Evolutionary conservation across 2,113 vertebrate genomes (phyloP).

Genomic region (Thunnus thynnus): DNA sequence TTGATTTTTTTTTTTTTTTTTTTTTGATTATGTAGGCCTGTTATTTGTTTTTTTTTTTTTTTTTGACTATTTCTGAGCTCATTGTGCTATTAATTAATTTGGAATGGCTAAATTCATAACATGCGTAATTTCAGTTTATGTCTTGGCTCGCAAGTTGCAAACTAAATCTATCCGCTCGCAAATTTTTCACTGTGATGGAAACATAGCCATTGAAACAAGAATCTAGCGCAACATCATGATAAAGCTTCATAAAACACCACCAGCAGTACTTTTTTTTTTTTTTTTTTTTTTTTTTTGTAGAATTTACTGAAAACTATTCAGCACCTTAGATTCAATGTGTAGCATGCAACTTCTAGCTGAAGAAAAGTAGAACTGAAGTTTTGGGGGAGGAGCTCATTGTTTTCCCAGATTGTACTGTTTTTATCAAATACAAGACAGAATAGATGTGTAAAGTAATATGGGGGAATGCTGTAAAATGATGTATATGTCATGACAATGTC

Average conservation of each 20-base stretch:
- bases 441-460: slow-evolving; percentile 80
- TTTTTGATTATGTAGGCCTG: not conserved
- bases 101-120: slow-evolving; percentile 25
- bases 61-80: slow-evolving; percentile 11
- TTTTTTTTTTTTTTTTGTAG: slow-evolving; percentile 7
- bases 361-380: slow-evolving; percentile 59
- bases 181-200: slow-evolving; percentile 69
- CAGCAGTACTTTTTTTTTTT: slow-evolving; percentile 61
- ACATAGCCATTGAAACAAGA: slow-evolving; percentile 54
- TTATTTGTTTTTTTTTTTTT: not conserved
- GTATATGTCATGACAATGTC: slow-evolving; percentile 83
- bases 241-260: slow-evolving; percentile 42
- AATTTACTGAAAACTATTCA: slow-evolving; percentile 72
- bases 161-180: slow-evolving; percentile 23
- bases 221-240: slow-evolving; percentile 13
- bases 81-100: slow-evolving; percentile 30
- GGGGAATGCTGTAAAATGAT: slow-evolving; percentile 87
- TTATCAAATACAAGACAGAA: slow-evolving; percentile 60
- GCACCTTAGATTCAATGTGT: slow-evolving; percentile 86
- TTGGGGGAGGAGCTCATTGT: slow-evolving; percentile 55
- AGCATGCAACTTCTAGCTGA: slow-evolving; percentile 74
- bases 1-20: slow-evolving; percentile 1
- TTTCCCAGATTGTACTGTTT: slow-evolving; percentile 79
- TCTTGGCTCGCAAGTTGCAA: slow-evolving; percentile 16
- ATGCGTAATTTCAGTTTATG: not conserved